These are phyloP conservation scores for Trematocara unimaculatum DNA, from an alignment of 2,113 vertebrate species.

Conservation along the genomic window DNA sequence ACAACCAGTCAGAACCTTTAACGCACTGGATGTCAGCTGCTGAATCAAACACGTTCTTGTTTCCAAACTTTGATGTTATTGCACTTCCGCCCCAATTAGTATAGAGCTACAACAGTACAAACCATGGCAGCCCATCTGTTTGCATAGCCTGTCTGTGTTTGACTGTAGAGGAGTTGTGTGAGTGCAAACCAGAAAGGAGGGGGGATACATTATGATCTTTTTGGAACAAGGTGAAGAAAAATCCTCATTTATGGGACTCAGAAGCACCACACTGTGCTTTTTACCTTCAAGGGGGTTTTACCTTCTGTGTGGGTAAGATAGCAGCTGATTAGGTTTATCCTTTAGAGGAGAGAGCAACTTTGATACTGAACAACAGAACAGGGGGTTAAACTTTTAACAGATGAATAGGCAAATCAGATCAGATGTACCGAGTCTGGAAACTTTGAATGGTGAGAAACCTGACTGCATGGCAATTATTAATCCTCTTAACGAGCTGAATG, in stretches of 20 bases:
- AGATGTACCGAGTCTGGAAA: not conserved
- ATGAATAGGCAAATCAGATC: constrained; percentile 21
- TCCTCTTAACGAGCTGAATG: constrained; percentile 61
- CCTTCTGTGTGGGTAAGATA: not conserved
- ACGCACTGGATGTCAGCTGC: not conserved
- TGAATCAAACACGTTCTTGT: constrained; percentile 23
- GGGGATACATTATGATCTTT: not conserved
- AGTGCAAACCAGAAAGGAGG: not conserved
- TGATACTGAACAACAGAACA: not conserved
- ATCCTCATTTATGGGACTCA: not conserved
- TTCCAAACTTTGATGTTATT: constrained; percentile 43
- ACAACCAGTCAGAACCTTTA: not conserved
- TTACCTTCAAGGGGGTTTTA: not conserved
- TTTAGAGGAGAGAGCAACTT: not conserved
- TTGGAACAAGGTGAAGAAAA: not conserved
- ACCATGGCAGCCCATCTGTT: constrained; percentile 37
- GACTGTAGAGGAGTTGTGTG: not conserved
- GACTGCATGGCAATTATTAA: constrained; percentile 58
- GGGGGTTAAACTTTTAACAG: not conserved
- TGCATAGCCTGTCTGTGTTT: constrained; percentile 19
- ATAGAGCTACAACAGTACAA: not conserved
- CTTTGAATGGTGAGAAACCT: constrained; percentile 20
- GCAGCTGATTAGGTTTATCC: constrained; percentile 2
- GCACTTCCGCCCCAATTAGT: constrained; percentile 46
- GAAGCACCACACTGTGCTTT: not conserved